These are phyloP conservation scores for Bembecia ichneumoniformis DNA, from an alignment of 2,888 invertebrate genomes.

Conservation along the genomic window DNA sequence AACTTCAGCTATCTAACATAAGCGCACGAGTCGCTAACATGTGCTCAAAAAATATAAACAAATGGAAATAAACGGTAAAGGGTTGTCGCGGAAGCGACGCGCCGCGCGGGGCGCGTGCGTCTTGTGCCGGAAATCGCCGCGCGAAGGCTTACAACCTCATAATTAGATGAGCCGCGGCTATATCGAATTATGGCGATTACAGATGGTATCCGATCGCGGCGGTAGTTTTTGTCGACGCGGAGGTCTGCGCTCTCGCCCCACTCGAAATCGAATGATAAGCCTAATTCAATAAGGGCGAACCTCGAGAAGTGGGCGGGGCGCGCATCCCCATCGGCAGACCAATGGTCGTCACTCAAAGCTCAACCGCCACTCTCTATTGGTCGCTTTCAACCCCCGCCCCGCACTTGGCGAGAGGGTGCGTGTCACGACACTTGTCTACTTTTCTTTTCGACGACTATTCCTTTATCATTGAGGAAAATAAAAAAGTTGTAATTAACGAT, in stretches of 20 bases:
- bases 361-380: slow-evolving; percentile 31
- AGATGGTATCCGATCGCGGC: slow-evolving; percentile 62
- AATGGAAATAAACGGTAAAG: background rate
- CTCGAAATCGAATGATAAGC: slow-evolving; percentile 80
- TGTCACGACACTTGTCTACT: slow-evolving; percentile 73
- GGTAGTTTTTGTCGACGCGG: slow-evolving; percentile 56
- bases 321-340: slow-evolving; percentile 43
- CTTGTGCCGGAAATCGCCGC: slow-evolving; percentile 34
- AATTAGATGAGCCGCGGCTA: slow-evolving; percentile 62
- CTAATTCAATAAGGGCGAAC: slow-evolving; percentile 82
- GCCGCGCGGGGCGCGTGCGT: slow-evolving; percentile 46
- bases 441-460: slow-evolving; percentile 73
- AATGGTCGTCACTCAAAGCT: slow-evolving; percentile 41
- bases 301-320: slow-evolving; percentile 67
- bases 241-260: slow-evolving; percentile 68
- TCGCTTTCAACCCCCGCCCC: slow-evolving; percentile 38
- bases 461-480: slow-evolving; percentile 73
- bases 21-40: slow-evolving; percentile 59
- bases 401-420: slow-evolving; percentile 48
- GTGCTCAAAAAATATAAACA: slow-evolving; percentile 16
- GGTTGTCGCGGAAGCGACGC: slow-evolving; percentile 35
- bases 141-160: slow-evolving; percentile 56
- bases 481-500: slow-evolving; percentile 73
- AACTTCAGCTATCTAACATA: slow-evolving; percentile 50
- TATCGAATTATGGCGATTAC: slow-evolving; percentile 69